Evolutionary conservation across 92 coral and sea anemone species (phyloP).

Genomic region (Siderastrea radians): DNA sequence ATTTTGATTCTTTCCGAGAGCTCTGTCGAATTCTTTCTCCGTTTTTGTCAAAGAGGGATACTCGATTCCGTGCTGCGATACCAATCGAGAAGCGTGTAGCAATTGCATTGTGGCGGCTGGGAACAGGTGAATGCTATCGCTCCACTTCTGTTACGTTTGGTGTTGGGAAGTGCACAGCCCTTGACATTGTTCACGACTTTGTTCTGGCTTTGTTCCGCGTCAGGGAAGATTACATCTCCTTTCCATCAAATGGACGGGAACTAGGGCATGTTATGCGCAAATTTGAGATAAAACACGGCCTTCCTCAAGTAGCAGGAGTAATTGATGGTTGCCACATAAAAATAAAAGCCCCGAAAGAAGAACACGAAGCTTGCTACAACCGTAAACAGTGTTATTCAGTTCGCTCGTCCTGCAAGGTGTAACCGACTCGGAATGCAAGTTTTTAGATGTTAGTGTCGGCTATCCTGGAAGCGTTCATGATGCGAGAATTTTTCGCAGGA

Average conservation of each 20-base stretch:
- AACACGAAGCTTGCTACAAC: constrained; percentile 46
- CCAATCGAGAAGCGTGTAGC: constrained; percentile 14
- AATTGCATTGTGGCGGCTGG: not conserved
- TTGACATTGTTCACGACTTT: constrained; percentile 7
- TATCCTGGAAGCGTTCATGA: constrained; percentile 61
- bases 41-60: constrained; percentile 12
- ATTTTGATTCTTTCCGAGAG: not conserved
- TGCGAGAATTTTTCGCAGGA: constrained; percentile 45
- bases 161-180: constrained; percentile 1
- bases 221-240: constrained; percentile 20
- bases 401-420: constrained; percentile 50
- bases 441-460: no score
- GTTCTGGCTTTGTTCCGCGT: not conserved
- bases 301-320: constrained; percentile 3
- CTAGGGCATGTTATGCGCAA: not conserved
- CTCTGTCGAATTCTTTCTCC: no score
- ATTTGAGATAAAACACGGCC: not conserved
- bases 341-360: constrained; percentile 29
- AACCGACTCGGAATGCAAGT: constrained; percentile 24
- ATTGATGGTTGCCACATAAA: constrained; percentile 1
- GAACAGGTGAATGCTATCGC: constrained; percentile 3
- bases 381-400: constrained; percentile 48
- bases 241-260: constrained; percentile 1
- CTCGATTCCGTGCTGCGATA: not conserved
- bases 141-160: constrained; percentile 12